Evolutionary conservation across 2,797 vertebrate genomes (phyloP).

Genomic region (Hoplostethus atlanticus): DNA sequence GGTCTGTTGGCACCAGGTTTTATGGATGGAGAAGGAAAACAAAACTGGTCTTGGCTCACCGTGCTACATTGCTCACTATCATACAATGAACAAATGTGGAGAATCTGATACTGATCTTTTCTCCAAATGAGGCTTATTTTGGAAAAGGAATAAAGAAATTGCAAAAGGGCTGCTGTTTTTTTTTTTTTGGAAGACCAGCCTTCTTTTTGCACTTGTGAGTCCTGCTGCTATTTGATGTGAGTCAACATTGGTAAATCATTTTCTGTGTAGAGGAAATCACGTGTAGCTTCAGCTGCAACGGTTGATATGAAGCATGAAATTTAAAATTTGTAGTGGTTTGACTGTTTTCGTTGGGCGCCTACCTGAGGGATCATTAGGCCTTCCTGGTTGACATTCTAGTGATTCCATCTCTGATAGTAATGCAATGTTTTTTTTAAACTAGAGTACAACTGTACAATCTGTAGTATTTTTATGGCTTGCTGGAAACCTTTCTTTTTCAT

Average conservation of each 20-base stretch:
- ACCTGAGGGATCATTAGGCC: background rate
- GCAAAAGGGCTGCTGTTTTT: slow-evolving; percentile 3
- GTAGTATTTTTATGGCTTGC: background rate
- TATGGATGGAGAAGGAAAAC: slow-evolving; percentile 41
- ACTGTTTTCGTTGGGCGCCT: background rate
- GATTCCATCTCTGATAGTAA: too few relatives aligned
- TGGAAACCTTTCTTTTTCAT: background rate
- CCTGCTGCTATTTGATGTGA: slow-evolving; percentile 9
- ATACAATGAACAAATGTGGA: slow-evolving; percentile 12
- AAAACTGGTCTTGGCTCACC: slow-evolving; percentile 9
- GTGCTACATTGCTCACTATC: slow-evolving; percentile 8
- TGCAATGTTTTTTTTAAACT: too few relatives aligned
- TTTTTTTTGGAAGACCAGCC: slow-evolving; percentile 31
- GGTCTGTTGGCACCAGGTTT: slow-evolving; percentile 18
- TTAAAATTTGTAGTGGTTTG: background rate
- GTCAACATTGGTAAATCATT: slow-evolving; percentile 14
- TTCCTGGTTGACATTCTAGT: background rate
- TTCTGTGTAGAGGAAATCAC: slow-evolving; percentile 19
- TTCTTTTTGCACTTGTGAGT: slow-evolving; percentile 12
- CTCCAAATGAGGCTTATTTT: slow-evolving; percentile 16
- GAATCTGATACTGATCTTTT: slow-evolving; percentile 23
- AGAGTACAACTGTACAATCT: too few relatives aligned
- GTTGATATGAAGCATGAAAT: background rate
- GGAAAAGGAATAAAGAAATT: slow-evolving; percentile 3
- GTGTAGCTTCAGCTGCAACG: slow-evolving; percentile 7